Percentiles rank a stretch among this genome's conserved stretches.
Conservation (phyloP, 2,888 invertebrate species). For the Rhingia rostrata region DNA sequence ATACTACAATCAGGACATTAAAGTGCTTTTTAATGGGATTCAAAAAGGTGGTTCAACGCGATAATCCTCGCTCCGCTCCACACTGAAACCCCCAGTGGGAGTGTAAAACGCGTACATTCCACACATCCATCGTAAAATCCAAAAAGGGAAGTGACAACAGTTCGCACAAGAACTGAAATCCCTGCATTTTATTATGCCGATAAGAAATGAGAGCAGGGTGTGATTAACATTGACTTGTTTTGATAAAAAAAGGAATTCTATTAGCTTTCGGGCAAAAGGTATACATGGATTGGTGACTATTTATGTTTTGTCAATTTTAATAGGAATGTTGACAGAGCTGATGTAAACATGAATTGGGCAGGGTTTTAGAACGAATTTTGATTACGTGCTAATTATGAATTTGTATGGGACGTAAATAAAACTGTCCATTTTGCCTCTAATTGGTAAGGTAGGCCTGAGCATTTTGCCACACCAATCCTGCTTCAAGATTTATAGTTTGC, state of each 20-base stretch:
- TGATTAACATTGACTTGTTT: slow-evolving; percentile 13
- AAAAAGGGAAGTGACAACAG: slow-evolving; percentile 39
- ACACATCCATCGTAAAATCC: slow-evolving; percentile 1
- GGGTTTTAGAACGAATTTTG: no score
- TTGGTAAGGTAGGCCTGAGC: no score
- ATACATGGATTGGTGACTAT: no score
- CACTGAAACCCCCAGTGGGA: background rate
- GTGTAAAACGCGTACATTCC: background rate
- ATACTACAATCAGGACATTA: slow-evolving; percentile 44
- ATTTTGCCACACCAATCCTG: no score
- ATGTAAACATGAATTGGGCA: no score
- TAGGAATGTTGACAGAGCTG: no score
- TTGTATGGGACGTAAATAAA: no score
- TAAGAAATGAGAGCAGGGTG: slow-evolving; percentile 9
- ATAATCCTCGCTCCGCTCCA: slow-evolving; percentile 3
- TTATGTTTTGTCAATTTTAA: no score
- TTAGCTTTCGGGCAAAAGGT: background rate
- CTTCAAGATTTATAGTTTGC: no score
- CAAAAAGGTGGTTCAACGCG: slow-evolving; percentile 30
- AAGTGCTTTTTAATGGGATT: slow-evolving; percentile 49
- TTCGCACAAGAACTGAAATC: slow-evolving; percentile 31
- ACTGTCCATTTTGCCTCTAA: no score
- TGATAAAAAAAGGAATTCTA: slow-evolving; percentile 7
- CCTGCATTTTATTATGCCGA: slow-evolving; percentile 40
- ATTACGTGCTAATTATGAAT: no score